Percentiles rank a stretch among this genome's conserved stretches.
These are phyloP conservation scores for Euproctis similis DNA, from an alignment of 2,888 invertebrate genomes.

Conservation along the genomic window DNA sequence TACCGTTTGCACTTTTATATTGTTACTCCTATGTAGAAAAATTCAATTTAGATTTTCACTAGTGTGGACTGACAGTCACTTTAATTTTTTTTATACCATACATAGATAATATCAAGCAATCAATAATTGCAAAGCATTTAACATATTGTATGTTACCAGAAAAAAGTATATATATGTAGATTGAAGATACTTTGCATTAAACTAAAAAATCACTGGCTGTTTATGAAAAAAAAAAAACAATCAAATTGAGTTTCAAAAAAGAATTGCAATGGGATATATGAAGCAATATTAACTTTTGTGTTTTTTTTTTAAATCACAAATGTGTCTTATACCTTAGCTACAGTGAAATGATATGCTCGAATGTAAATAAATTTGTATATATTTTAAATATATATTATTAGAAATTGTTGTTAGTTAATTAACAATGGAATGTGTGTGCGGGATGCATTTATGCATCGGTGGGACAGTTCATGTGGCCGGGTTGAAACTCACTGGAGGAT, in stretches of 20 bases:
- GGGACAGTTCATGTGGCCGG: constrained; percentile 46
- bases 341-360: constrained; percentile 39
- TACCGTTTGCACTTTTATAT: too few species aligned
- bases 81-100: too few species aligned
- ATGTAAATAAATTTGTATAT: constrained; percentile 55
- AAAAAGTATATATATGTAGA: too few species aligned
- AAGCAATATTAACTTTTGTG: constrained; percentile 33
- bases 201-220: too few species aligned
- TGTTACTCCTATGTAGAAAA: too few species aligned
- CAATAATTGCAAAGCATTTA: too few species aligned
- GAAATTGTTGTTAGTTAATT: constrained; percentile 38
- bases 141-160: constrained; percentile 23
- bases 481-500: constrained; percentile 17
- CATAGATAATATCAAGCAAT: too few species aligned
- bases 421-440: constrained; percentile 56
- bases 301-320: constrained; percentile 21
- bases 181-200: too few species aligned
- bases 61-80: too few species aligned
- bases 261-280: constrained; percentile 20
- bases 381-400: constrained; percentile 58
- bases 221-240: too few species aligned
- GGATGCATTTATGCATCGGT: constrained; percentile 52
- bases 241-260: too few species aligned
- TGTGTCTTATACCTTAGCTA: constrained; percentile 40
- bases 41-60: too few species aligned